Evolutionary conservation across 2,888 invertebrate genomes (phyloP), one percentile per base, ranked within the genome.

Genomic region (Melinaea menophilus): DNA sequence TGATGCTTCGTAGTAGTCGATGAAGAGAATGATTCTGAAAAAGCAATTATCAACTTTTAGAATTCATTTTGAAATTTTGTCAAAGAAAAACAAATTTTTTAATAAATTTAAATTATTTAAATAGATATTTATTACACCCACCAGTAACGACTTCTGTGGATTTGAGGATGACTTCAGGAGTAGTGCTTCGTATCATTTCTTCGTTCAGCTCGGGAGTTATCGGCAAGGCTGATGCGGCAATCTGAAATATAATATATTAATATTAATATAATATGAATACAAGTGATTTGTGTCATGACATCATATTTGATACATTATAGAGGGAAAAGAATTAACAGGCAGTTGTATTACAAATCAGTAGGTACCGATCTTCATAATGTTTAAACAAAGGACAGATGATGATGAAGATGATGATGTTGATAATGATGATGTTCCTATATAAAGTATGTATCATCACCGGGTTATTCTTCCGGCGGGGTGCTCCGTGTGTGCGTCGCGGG

Each of bases 181-280:
- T 93, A 72, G 91, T 81, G 84, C 93, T 92, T 88, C 94, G 92
- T 72, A 92, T 91, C 75, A 92, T 86, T 80, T 95, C 95, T 91
- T 95, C 95, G 85, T 95, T 95, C 65, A 95, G 93, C 91, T 95
- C 95, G 70, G 94, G 95, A 74, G 95, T 95, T 65, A 94, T 93
- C 67, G 94, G 93, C 78, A 94, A 88, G 77, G 92, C 92, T 76
- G 92, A 90, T 71, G 92, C 87, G 77, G 90, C 88, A 72, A 93
- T 86, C 93, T 93, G 85, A 12, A 90, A 86, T 59, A 41, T 5
- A 37, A 37, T 37, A 37, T 37, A 41, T 41, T 41, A 41, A 9
- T 9, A 41, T 2, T 9, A 5, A 5, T 41, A 41, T 41, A 2
- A 9, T 4, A 9, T 37, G 2, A 41, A 41, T 41, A 9, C 37